Conservation (phyloP, 2,797 vertebrate species). For the Naso thynnoides region DNA sequence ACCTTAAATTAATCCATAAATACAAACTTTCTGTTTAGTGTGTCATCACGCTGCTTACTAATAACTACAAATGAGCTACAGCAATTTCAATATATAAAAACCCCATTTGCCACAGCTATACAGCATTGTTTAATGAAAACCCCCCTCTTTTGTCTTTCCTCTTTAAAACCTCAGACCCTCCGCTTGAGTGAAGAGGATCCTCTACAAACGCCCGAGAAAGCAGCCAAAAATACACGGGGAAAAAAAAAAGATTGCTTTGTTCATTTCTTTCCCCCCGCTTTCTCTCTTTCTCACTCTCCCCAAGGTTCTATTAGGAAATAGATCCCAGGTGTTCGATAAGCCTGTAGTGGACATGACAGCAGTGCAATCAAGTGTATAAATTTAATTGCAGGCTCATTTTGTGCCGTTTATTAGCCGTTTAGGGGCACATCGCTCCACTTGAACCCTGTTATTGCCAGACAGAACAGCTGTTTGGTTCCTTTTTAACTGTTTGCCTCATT, state of each 20-base stretch:
- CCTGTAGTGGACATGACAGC: slow-evolving; percentile 90
- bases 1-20: slow-evolving; percentile 50
- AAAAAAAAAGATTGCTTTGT: slow-evolving; percentile 78
- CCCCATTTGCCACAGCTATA: slow-evolving; percentile 40
- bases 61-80: slow-evolving; percentile 53
- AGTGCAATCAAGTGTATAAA: slow-evolving; percentile 91
- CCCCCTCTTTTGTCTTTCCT: slow-evolving; percentile 42
- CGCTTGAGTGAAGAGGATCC: slow-evolving; percentile 56
- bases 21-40: slow-evolving; percentile 25
- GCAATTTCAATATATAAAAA: slow-evolving; percentile 52
- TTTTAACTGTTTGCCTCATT: slow-evolving; percentile 84
- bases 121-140: slow-evolving; percentile 42
- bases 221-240: slow-evolving; percentile 62
- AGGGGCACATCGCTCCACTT: slow-evolving; percentile 89
- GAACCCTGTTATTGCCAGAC: slow-evolving; percentile 88
- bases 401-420: slow-evolving; percentile 89
- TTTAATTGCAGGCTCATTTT: slow-evolving; percentile 91
- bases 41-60: slow-evolving; percentile 57
- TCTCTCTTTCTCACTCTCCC: slow-evolving; percentile 77
- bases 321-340: slow-evolving; percentile 91
- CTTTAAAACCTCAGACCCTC: slow-evolving; percentile 52
- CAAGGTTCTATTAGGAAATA: slow-evolving; percentile 87
- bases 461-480: slow-evolving; percentile 87
- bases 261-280: slow-evolving; percentile 58
- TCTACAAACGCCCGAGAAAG: slow-evolving; percentile 68